These are phyloP conservation scores for Platichthys stellatus DNA, from an alignment of 2,113 vertebrate genomes.

Conservation along the genomic window DNA sequence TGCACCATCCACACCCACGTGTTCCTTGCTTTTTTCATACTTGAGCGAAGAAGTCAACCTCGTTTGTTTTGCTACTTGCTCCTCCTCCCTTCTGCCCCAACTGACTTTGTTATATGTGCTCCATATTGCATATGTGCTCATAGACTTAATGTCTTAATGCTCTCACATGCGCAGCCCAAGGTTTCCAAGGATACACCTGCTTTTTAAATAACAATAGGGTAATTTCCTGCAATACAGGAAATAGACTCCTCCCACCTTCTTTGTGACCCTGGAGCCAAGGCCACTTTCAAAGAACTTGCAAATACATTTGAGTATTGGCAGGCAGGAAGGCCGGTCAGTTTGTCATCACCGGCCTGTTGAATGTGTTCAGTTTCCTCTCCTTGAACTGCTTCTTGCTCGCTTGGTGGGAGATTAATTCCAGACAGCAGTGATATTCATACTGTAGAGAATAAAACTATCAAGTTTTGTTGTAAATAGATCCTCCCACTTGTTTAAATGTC, in stretches of 20 bases:
- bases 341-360: constrained; percentile 39
- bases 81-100: constrained; percentile 9
- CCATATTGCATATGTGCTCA: constrained; percentile 1
- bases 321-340: constrained; percentile 27
- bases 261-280: constrained; percentile 57
- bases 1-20: constrained; percentile 5
- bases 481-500: background rate
- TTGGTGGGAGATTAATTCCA: constrained; percentile 16
- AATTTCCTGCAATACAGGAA: constrained; percentile 82
- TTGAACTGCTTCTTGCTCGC: constrained; percentile 11
- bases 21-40: constrained; percentile 16
- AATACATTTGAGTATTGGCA: constrained; percentile 44
- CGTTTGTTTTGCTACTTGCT: constrained; percentile 12
- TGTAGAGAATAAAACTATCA: background rate
- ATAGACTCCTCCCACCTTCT: constrained; percentile 59
- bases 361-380: constrained; percentile 27
- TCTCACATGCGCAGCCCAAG: constrained; percentile 4
- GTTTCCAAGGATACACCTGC: constrained; percentile 80
- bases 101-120: constrained; percentile 1
- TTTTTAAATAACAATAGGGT: constrained; percentile 79
- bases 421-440: background rate
- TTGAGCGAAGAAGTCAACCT: background rate
- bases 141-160: constrained; percentile 1
- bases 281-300: constrained; percentile 77
- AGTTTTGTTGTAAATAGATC: background rate